Evolutionary conservation across 2,888 invertebrate genomes (phyloP), one percentile per base, ranked within the genome.

Genomic region (Eugnorisma glareosa): DNA sequence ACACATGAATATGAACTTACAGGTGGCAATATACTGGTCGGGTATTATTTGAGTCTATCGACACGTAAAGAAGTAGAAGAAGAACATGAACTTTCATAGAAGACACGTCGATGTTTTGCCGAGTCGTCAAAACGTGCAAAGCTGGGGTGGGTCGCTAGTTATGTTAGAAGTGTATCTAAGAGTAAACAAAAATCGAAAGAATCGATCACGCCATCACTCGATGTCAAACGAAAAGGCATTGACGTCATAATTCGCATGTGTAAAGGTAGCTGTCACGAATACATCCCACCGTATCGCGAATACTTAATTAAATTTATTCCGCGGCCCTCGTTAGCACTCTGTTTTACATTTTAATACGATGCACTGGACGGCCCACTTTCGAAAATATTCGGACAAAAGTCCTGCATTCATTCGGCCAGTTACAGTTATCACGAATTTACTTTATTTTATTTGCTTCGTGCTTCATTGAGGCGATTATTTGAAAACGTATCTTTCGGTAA

Each of bases 341-440:
- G 79, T 79, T 87, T 87, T 84, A 82, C 88, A 87, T 84, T 70
- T 86, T 84, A 84, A 84, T 68, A 67, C 77, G 73, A 73, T 86
- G 80, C 80, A 71, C 71, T 63, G 73, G 40, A 59, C 82, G 40
- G 10, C 54, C 54, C 35, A 77, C 35, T 70, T 82, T 67, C 67
- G 37, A 2, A 61, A 61, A 74, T 81, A 74, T 82, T 43, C 48
- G 15, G 21, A 59, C 28, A 61, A 74, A 79, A 70, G 7, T 68
- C 31, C 72, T 66, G 31, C 63, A 73, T 73, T 73, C 68, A 48
- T 78, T 67, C 67, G 64, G 54, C 54, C 54, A 54, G 61, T 35
- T 31, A 69, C 66, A 67, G 78, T 74, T 82, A 78, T 75, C 63
- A 45, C n/a, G 67, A 75, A 75, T 78, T 74, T 45, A 77, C 48